Conservation (phyloP, 2,113 vertebrate genomes). For the Corythornis madagascariensis region DNA sequence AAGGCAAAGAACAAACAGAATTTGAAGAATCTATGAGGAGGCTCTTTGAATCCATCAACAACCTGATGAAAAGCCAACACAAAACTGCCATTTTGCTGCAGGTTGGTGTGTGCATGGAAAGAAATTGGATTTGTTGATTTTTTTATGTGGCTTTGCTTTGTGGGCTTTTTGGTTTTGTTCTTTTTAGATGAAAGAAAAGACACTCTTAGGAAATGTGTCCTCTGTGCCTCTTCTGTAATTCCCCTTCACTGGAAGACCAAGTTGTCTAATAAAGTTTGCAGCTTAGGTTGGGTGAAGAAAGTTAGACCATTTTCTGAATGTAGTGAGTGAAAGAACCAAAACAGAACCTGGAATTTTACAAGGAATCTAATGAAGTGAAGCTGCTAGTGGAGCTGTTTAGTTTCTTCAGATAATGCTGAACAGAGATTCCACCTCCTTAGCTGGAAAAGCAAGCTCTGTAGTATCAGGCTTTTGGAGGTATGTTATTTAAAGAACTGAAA, state of each 20-base stretch:
- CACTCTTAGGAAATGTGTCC: background rate
- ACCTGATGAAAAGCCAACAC: conserved; percentile 90
- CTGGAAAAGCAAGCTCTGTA: background rate
- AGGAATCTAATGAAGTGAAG: background rate
- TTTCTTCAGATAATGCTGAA: background rate
- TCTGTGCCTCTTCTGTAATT: background rate
- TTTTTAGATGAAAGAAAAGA: background rate
- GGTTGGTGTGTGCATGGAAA: conserved; percentile 75
- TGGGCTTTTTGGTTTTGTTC: background rate
- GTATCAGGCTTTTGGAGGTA: background rate
- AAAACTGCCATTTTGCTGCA: conserved; percentile 88
- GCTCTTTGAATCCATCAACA: conserved; percentile 98
- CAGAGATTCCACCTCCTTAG: background rate
- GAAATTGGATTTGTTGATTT: background rate
- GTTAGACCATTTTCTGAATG: background rate
- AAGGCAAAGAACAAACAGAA: conserved; percentile 93
- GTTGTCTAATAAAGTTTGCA: background rate
- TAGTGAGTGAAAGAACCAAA: background rate
- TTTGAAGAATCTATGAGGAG: conserved; percentile 94
- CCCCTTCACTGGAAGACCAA: background rate
- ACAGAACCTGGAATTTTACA: background rate
- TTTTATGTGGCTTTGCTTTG: background rate
- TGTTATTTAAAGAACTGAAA: background rate
- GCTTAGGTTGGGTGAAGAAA: background rate
- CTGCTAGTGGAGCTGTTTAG: background rate